Evolutionary conservation across 2,797 vertebrate genomes (phyloP), one percentile per base, ranked within the genome.

Genomic region (Chelidonichthys spinosus): DNA sequence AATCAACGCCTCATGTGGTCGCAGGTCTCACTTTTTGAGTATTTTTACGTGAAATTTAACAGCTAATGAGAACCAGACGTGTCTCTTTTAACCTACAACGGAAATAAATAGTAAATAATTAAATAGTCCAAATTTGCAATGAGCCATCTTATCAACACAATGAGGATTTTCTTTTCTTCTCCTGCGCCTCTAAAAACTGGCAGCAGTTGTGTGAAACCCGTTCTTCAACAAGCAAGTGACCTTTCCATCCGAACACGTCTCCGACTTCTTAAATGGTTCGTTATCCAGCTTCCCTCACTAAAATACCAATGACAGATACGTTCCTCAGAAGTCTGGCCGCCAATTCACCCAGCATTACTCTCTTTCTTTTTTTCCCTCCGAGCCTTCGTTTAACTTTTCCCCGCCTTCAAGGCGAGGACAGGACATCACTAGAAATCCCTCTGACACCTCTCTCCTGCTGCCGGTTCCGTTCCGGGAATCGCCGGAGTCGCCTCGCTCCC

Each of bases 381-480:
- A 79, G 17, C 58, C 54, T 73, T 79, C 69, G 53, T 82, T 82
- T 82, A 42, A 81, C 66, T 78, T 83, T 63, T 46, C 39, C 50
- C 33, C 70, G 65, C 74, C 87, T 82, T 76, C 67, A n/a, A 85
- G 81, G 73, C 67, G 10, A 4, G 6, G 39, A 72, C 36, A 62
- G 73, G 73, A 79, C 72, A 60, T 85, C 61, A 61, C 8, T 68
- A 79, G 64, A 78, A 76, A 72, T 70, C 66, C 83, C 78, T 74
- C 49, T 11, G 82, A 78, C 81, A 78, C 74, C 67, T 67, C 63
- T 76, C 60, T 62, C 66, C 63, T 72, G 69, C 74, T 39, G 69
- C 81, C 62, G 52, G 75, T 86, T 90, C 88, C 82, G 80, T 85
- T 87, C 82, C 61, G 32, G 78, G 79, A 85, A 40, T 80, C 50